phyloP scores from a whole-genome alignment of 2,113 vertebrate species.

The Myotis yumanensis region DNA sequence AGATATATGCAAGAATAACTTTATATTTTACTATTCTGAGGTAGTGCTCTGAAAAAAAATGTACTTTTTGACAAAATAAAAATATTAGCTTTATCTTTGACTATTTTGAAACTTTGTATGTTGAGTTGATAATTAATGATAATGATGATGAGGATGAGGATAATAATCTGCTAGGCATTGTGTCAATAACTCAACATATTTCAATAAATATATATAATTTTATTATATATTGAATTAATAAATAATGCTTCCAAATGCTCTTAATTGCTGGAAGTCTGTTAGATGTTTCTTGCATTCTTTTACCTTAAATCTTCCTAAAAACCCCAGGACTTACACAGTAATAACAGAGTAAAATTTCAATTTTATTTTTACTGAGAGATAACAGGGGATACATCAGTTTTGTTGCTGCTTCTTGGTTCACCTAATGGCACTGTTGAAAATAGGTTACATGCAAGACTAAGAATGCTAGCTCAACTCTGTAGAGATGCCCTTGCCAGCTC shows the following conservation, averaged over 20 bases:
- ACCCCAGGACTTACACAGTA: neutral
- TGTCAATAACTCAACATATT: too few species aligned
- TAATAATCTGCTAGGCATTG: too few species aligned
- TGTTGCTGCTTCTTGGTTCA: neutral
- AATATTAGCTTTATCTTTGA: neutral
- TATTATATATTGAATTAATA: neutral
- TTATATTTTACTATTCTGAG: neutral
- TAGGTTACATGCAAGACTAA: neutral
- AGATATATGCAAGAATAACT: neutral
- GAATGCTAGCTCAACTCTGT: neutral
- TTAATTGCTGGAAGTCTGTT: neutral
- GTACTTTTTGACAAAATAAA: neutral
- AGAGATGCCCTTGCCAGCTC: neutral
- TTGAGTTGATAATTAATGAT: too few species aligned
- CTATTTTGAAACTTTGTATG: too few species aligned
- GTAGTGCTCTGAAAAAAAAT: neutral
- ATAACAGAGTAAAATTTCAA: neutral
- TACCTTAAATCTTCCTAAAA: neutral
- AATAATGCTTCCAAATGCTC: neutral
- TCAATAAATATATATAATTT: neutral
- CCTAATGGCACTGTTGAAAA: neutral
- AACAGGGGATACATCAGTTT: neutral
- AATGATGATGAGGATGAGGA: too few species aligned
- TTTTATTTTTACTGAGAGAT: neutral
- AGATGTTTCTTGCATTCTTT: neutral